A percentile compares a stretch with the other conserved stretches of the same genome.
Conservation (phyloP, 2,113 vertebrate genomes). For the Tinamus guttatus region DNA sequence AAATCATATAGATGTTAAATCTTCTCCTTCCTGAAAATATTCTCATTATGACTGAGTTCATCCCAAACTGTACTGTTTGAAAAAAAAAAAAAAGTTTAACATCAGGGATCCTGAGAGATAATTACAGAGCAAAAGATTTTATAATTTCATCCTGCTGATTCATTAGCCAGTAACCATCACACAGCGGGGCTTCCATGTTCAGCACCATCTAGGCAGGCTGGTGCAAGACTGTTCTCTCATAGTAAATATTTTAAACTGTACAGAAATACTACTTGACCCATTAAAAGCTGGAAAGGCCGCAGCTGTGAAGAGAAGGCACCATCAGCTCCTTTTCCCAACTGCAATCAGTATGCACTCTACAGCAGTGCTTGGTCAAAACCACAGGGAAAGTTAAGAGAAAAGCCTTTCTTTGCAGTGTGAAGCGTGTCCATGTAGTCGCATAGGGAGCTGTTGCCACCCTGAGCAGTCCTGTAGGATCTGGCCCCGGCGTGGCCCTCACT, state of each 20-base stretch:
- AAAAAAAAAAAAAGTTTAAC: neutral
- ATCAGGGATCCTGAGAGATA: neutral
- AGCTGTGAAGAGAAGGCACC: conserved; percentile 38
- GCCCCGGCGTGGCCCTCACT: neutral
- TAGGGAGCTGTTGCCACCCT: neutral
- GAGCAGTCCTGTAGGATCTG: neutral
- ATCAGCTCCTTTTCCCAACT: conserved; percentile 7
- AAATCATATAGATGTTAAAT: neutral
- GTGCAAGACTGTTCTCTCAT: neutral
- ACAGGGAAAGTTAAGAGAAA: neutral
- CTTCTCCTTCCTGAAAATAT: neutral
- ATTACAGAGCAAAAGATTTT: neutral
- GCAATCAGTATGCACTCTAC: conserved; percentile 23
- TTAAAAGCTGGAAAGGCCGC: conserved; percentile 44
- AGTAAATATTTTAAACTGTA: neutral
- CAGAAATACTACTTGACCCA: neutral
- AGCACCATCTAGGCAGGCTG: neutral
- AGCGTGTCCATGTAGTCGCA: rapidly evolving
- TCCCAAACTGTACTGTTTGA: neutral
- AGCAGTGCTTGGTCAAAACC: neutral
- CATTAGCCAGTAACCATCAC: neutral
- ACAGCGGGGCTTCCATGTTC: neutral
- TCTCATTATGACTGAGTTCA: neutral
- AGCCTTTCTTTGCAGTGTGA: neutral
- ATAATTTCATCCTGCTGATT: neutral